These are phyloP conservation scores for Xiphophorus maculatus DNA, from an alignment of 2,113 vertebrate genomes.

Conservation along the genomic window DNA sequence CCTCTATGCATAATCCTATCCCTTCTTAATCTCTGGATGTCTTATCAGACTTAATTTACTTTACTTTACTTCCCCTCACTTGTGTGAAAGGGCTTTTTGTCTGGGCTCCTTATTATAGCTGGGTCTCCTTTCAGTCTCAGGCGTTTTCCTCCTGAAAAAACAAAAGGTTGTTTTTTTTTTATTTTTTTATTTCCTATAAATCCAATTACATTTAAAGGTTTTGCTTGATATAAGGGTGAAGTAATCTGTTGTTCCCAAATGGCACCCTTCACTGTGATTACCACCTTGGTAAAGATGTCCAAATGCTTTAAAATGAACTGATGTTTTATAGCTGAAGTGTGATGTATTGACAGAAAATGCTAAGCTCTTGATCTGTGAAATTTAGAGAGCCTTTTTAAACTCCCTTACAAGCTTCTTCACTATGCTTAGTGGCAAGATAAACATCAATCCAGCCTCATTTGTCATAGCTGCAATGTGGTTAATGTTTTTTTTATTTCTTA, in stretches of 20 bases:
- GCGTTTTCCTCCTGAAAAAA: not conserved
- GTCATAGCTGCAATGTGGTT: not conserved
- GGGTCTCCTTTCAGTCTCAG: not conserved
- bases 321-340: not conserved
- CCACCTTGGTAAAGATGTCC: not conserved
- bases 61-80: slow-evolving; percentile 16
- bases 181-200: not conserved
- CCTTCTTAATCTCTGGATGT: slow-evolving; percentile 44
- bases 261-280: not conserved
- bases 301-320: not conserved
- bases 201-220: not conserved
- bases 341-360: not conserved
- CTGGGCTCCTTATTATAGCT: not conserved
- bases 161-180: not conserved
- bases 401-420: not conserved
- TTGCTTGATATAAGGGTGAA: not conserved
- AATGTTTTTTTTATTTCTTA: not conserved
- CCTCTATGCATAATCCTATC: slow-evolving; percentile 48
- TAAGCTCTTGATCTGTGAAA: not conserved
- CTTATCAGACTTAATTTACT: slow-evolving; percentile 28
- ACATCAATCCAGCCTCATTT: not conserved
- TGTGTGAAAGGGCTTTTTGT: slow-evolving; percentile 11
- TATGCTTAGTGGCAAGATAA: not conserved
- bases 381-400: not conserved
- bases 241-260: not conserved